Percentiles rank a stretch among this genome's conserved stretches.
Evolutionary conservation across 2,888 invertebrate species (phyloP).

Genomic region (Pheosia gnoma): DNA sequence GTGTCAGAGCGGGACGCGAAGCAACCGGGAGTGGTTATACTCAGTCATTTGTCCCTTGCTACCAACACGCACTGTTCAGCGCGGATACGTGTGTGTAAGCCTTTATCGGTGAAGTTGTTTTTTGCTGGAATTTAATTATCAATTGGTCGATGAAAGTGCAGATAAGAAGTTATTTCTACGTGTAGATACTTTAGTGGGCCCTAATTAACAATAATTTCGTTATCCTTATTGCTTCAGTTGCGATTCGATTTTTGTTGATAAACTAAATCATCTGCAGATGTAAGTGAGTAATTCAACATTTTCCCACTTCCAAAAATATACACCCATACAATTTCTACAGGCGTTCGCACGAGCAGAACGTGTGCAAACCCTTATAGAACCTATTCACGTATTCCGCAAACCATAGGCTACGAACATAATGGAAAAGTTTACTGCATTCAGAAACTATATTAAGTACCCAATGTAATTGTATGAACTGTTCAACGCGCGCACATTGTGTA

Average conservation of each 20-base stretch:
- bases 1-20: conserved; percentile 61
- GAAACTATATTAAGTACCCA: conserved; percentile 8
- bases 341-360: too few relatives aligned
- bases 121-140: conserved; percentile 18
- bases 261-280: conserved; percentile 10
- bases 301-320: too few relatives aligned
- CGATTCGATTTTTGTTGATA: conserved; percentile 10
- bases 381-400: conserved; percentile 9
- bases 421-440: conserved; percentile 17
- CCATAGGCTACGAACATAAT: conserved; percentile 16
- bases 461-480: conserved; percentile 21
- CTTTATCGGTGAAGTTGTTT: conserved; percentile 46
- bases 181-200: background rate
- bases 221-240: background rate
- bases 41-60: conserved; percentile 73
- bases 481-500: conserved; percentile 5
- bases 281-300: too few relatives aligned
- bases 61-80: conserved; percentile 64
- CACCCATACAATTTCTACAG: too few relatives aligned
- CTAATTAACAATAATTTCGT: too few relatives aligned
- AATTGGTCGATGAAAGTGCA: conserved; percentile 7
- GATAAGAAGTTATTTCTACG: background rate
- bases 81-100: conserved; percentile 50
- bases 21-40: conserved; percentile 71
- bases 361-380: too few relatives aligned